Evolutionary conservation across 2,113 vertebrate genomes (phyloP).

Genomic region (Melierax canorus): DNA sequence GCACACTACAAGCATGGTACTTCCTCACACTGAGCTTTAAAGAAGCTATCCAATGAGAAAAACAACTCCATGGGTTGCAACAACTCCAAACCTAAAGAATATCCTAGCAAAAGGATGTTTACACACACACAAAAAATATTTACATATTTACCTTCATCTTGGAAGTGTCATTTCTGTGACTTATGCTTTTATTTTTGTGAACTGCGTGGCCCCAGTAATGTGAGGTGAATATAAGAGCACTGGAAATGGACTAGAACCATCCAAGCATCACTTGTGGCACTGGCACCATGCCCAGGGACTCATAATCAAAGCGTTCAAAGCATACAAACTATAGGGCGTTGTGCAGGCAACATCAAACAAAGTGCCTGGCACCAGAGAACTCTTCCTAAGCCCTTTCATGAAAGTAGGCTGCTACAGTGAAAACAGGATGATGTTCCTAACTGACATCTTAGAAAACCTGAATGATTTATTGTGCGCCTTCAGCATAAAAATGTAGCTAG

Average conservation of each 20-base stretch:
- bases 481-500: not conserved
- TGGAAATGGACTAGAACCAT: not conserved
- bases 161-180: not conserved
- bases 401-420: not conserved
- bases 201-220: not conserved
- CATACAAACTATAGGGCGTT: not conserved
- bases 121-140: rapidly evolving
- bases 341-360: constrained; percentile 30
- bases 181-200: not conserved
- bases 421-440: not conserved
- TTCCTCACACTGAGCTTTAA: not conserved
- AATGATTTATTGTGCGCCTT: not conserved
- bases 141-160: not conserved
- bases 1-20: not conserved
- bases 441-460: not conserved
- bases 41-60: not conserved
- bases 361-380: not conserved
- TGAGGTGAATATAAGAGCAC: not conserved
- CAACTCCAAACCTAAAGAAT: not conserved
- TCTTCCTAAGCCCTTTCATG: not conserved
- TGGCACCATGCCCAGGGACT: not conserved
- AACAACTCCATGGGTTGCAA: not conserved
- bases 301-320: not conserved
- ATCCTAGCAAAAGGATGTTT: rapidly evolving
- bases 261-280: not conserved